These are phyloP conservation scores for Verasper variegatus DNA, from an alignment of 2,113 vertebrate species.

Conservation along the genomic window DNA sequence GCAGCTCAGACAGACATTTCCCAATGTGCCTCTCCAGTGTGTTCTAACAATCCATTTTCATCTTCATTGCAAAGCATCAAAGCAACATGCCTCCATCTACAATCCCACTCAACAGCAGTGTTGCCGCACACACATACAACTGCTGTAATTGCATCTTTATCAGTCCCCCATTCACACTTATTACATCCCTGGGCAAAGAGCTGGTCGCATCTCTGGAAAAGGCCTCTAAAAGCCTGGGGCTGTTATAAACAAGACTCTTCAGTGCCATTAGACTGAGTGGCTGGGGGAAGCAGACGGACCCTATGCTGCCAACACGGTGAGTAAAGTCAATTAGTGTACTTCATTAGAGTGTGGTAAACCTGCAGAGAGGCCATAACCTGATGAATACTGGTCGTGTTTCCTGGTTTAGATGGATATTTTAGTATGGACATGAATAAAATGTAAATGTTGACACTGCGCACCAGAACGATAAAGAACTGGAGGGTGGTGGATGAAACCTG, in stretches of 20 bases:
- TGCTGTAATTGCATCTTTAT: constrained; percentile 78
- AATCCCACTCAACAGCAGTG: constrained; percentile 8
- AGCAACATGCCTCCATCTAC: constrained; percentile 21
- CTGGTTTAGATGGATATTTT: constrained; percentile 4
- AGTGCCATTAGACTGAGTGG: constrained; percentile 75
- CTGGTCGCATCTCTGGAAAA: constrained; percentile 71
- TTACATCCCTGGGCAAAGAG: constrained; percentile 71
- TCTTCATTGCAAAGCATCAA: constrained; percentile 31
- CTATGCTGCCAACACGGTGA: constrained; percentile 29
- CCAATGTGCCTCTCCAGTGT: constrained; percentile 2
- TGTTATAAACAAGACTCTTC: constrained; percentile 68
- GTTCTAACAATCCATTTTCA: constrained; percentile 45
- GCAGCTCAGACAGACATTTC: constrained; percentile 20
- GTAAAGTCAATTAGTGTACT: constrained; percentile 70
- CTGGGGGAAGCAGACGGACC: constrained; percentile 33
- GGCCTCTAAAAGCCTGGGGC: constrained; percentile 76
- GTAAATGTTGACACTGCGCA: not conserved
- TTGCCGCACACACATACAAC: constrained; percentile 24
- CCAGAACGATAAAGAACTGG: not conserved
- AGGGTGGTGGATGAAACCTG: no score
- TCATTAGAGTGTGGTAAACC: constrained; percentile 64
- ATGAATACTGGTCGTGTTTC: constrained; percentile 14
- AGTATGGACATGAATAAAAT: not conserved
- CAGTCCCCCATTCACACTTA: constrained; percentile 78
- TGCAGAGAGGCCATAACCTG: constrained; percentile 25